Percentiles rank a stretch among this genome's conserved stretches.
Evolutionary conservation across 2,113 vertebrate species (phyloP).

Genomic region (Symphodus melops): DNA sequence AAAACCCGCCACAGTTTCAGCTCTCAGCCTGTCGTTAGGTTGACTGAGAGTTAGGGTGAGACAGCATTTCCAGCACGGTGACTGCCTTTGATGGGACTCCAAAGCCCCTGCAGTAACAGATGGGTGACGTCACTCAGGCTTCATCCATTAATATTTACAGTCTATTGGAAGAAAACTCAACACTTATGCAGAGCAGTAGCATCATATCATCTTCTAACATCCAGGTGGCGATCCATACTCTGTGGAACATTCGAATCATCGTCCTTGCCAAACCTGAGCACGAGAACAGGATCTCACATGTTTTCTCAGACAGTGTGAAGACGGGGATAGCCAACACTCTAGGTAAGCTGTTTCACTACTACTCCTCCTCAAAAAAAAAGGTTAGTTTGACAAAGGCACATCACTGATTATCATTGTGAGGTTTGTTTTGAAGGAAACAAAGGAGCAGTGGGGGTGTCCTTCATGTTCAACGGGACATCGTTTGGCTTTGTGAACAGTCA

Average conservation of each 20-base stretch:
- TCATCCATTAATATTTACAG: no score
- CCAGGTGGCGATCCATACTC: constrained; percentile 93
- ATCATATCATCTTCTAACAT: not conserved
- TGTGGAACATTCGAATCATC: constrained; percentile 96
- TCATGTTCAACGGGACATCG: constrained; percentile 98
- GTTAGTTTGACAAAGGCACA: no score
- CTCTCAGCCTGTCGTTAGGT: no score
- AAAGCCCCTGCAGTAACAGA: no score
- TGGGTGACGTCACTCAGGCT: no score
- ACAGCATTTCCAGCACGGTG: no score
- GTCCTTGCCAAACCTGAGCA: constrained; percentile 96
- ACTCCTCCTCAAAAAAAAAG: no score
- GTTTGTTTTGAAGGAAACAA: constrained; percentile 84
- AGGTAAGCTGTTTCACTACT: constrained; percentile 80
- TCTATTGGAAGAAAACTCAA: no score
- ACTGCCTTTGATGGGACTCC: no score
- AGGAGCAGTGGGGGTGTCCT: constrained; percentile 96
- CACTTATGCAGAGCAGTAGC: not conserved
- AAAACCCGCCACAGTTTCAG: no score
- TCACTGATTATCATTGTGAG: not conserved
- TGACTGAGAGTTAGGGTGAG: no score
- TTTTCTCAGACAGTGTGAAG: constrained; percentile 93
- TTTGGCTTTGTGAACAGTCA: constrained; percentile 99
- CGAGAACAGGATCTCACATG: constrained; percentile 95
- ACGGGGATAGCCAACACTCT: constrained; percentile 97